Percentiles rank a stretch among this genome's conserved stretches.
These are phyloP conservation scores for Gallinago media DNA, from an alignment of 2,113 vertebrate genomes.

Conservation along the genomic window DNA sequence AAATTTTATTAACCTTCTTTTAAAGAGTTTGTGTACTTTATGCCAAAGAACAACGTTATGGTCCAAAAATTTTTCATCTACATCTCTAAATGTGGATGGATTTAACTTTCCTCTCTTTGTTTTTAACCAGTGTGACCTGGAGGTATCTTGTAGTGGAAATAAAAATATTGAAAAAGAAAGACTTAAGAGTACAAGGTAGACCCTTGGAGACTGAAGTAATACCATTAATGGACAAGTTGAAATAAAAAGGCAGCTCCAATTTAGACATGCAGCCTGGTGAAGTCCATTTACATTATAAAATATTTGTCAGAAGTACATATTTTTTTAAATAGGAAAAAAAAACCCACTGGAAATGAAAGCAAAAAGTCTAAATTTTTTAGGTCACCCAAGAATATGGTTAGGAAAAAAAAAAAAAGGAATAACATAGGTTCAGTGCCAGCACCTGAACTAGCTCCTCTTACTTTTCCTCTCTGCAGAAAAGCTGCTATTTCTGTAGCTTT, in stretches of 20 bases:
- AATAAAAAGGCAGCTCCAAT: constrained; percentile 46
- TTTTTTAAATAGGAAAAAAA: constrained; percentile 67
- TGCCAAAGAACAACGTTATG: neutral
- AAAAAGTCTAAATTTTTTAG: constrained; percentile 26
- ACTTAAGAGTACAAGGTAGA: constrained; percentile 37
- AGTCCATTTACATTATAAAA: constrained; percentile 73
- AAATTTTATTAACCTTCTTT: neutral
- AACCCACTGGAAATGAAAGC: neutral
- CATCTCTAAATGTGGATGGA: neutral
- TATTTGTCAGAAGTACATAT: constrained; percentile 74
- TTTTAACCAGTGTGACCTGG: constrained; percentile 43
- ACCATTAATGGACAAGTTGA: constrained; percentile 69
- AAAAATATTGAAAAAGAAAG: constrained; percentile 40
- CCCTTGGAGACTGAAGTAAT: constrained; percentile 71
- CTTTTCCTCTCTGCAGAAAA: neutral
- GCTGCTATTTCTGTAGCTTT: neutral
- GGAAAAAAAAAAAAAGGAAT: neutral
- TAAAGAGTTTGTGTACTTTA: neutral
- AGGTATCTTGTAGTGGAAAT: constrained; percentile 58
- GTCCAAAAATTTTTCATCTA: neutral
- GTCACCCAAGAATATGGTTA: neutral
- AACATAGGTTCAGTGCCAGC: neutral
- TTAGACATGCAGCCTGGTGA: constrained; percentile 27
- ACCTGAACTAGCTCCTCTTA: neutral
- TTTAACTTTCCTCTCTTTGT: neutral